A percentile compares a stretch with the other conserved stretches of the same genome.
These are phyloP conservation scores for Peromyscus aztecus DNA, from an alignment of 2,797 vertebrate genomes.

Conservation along the genomic window DNA sequence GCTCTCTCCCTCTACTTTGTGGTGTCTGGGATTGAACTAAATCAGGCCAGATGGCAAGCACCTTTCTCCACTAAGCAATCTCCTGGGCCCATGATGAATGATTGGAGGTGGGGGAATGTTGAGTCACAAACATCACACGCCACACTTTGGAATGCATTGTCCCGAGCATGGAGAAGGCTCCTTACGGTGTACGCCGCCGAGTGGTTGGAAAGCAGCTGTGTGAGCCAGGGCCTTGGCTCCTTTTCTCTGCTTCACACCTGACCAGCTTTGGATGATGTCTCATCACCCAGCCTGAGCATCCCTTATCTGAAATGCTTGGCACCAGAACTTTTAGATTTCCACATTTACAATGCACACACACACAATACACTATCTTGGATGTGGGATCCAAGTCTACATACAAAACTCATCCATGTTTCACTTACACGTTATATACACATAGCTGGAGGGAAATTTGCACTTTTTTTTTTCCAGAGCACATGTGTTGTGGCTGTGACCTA, in stretches of 20 bases:
- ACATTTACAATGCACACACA: neutral
- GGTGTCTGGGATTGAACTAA: neutral
- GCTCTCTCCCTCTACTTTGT: neutral
- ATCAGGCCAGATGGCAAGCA: neutral
- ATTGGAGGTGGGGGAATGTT: neutral
- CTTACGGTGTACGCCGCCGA: accelerated
- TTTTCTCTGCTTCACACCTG: neutral
- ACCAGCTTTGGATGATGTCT: neutral
- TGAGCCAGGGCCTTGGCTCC: neutral
- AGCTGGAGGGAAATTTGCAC: neutral
- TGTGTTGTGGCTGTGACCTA: neutral
- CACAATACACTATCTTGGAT: neutral
- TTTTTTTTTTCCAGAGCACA: neutral
- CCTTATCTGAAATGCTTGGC: neutral
- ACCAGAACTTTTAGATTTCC: neutral
- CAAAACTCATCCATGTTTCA: neutral
- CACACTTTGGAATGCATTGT: neutral
- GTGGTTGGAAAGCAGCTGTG: neutral
- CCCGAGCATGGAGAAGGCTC: neutral
- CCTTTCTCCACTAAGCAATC: too few species aligned
- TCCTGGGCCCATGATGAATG: neutral
- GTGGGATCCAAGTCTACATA: neutral
- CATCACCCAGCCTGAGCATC: too few species aligned
- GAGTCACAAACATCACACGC: neutral
- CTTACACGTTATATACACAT: neutral